Base-by-base conservation (phyloP, 2,797 vertebrate genomes). In the Aselliscus stoliczkanus region DNA sequence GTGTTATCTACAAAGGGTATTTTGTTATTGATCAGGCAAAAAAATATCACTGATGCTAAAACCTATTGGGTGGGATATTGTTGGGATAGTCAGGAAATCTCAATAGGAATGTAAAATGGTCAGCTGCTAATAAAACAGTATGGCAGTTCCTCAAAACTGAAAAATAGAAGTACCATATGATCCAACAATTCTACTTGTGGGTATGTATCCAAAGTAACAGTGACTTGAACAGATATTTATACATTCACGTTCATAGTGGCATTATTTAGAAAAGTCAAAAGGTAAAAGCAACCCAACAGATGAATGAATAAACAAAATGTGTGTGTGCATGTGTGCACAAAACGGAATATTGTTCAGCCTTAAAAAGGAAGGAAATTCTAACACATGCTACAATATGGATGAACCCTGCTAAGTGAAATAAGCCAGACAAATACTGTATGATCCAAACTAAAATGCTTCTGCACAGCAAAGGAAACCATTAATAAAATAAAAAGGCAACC, bases 1-100 rank as follows among this genome's bases (percentile, higher is more conserved):
- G 39, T 93, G 39, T 62, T 93, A 80, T 20, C 60, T 79, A 86
- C 81, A 73, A 94, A 82, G 15, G 25, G 27, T 52, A 95, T 70
- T 77, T 76, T 85, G 23, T 50, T 95, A 76, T n/a, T 85, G 50
- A 92, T 84, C 4, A 84, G 54, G 47, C 60, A 91, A 91, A 58
- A 58, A 83, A 79, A 92, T 80, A 95, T 42, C 44, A 79, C 12
- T 67, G 44, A 90, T 79, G 60, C 2, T 93, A 67, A 95, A 95
- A 75, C 2, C 60, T 44, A 89, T 0, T 93, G 58, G 18, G 7
- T 86, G n/a, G 77, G 84, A 90, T 70, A 42, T 47, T 84, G 13
- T 17, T 93, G 52, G 47, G 14, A 65, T 11, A 80, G 44, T 73
- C 14, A 77, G 60, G 79, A 92, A 77, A 82, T 87, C 65, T 88